Percentiles rank a stretch among this genome's conserved stretches.
These are phyloP conservation scores for Thecophora atra DNA, from an alignment of 2,888 invertebrate species.

Conservation along the genomic window DNA sequence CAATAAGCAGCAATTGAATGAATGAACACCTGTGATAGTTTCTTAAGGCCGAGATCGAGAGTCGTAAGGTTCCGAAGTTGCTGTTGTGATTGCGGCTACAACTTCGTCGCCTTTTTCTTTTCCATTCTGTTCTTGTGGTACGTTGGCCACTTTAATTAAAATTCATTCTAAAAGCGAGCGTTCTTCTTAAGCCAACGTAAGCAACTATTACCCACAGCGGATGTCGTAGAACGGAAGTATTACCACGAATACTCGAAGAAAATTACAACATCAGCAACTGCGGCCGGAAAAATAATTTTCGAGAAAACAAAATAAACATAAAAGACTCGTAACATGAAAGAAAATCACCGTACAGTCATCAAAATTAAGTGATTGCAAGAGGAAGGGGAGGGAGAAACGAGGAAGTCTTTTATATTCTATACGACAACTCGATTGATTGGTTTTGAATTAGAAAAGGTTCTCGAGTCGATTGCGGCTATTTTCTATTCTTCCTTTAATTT, in stretches of 20 bases:
- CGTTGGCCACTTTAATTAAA: constrained; percentile 21
- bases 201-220: not conserved
- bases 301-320: not conserved
- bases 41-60: not conserved
- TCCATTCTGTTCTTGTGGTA: too few relatives aligned
- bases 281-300: constrained; percentile 1
- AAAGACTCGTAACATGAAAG: too few relatives aligned
- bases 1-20: not conserved
- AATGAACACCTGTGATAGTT: constrained; percentile 6
- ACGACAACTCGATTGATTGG: too few relatives aligned
- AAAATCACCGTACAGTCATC: not conserved
- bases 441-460: too few relatives aligned
- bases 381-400: too few relatives aligned
- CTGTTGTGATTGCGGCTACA: not conserved
- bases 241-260: not conserved
- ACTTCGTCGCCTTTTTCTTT: not conserved
- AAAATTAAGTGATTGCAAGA: not conserved
- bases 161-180: constrained; percentile 33
- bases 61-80: not conserved
- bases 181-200: constrained; percentile 22
- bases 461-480: too few relatives aligned
- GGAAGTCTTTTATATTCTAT: too few relatives aligned
- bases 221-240: constrained; percentile 28
- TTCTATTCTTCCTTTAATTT: too few relatives aligned
- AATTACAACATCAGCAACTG: constrained; percentile 20